Percentiles rank a stretch among this genome's conserved stretches.
Evolutionary conservation across 2,113 vertebrate genomes (phyloP).

Genomic region (Helogale parvula): DNA sequence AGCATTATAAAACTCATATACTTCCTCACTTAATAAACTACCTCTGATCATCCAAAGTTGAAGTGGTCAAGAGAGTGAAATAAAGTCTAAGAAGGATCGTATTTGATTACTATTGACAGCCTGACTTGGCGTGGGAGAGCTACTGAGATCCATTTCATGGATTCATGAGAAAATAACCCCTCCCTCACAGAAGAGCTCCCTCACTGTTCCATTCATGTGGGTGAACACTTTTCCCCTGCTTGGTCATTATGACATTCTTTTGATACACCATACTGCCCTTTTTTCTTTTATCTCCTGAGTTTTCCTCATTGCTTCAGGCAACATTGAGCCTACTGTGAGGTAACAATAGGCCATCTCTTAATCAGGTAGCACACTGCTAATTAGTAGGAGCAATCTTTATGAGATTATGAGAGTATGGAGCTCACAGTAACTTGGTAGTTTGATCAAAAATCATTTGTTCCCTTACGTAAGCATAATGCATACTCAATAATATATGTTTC

Average conservation of each 20-base stretch:
- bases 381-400: neutral
- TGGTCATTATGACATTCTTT: neutral
- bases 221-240: neutral
- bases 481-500: neutral
- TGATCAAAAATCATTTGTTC: neutral
- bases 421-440: neutral
- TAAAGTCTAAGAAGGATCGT: neutral
- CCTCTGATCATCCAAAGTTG: neutral
- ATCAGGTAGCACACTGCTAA: neutral
- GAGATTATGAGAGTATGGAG: neutral
- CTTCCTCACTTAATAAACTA: neutral
- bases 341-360: neutral
- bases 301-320: neutral
- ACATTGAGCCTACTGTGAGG: neutral
- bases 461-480: neutral
- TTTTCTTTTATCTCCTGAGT: neutral
- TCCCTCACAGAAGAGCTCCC: neutral
- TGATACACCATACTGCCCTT: neutral
- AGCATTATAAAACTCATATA: neutral
- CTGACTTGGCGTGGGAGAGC: neutral
- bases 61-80: neutral
- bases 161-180: neutral
- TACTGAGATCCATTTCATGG: neutral
- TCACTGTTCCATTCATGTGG: neutral
- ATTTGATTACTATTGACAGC: neutral